Evolutionary conservation across 2,888 invertebrate species (phyloP), one percentile per base, ranked within the genome.

Genomic region (Ormyrus rosae): DNA sequence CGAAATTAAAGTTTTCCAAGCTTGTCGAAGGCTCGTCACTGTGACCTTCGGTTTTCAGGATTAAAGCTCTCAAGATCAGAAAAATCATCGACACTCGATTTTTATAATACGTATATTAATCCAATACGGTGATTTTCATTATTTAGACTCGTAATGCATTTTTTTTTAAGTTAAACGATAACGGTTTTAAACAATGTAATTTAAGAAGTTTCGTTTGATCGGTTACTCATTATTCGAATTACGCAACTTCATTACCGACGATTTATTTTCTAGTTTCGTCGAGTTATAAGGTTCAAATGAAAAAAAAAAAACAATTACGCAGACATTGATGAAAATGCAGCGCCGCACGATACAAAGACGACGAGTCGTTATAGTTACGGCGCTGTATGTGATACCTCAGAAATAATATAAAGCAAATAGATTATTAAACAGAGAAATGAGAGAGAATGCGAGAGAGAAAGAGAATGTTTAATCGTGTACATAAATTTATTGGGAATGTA

Each of bases 331-430:
- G 50, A 78, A 45, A 72, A 73, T 68, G 34, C 68, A 56, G 61
- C 55, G 56, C 72, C 64, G 51, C 11, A 34, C 55, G 53, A 11
- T 53, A 63, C 50, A 34, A 58, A 10, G 19, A 55, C 64, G 45
- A 56, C n/a, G 50, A 64, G 45, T 53, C 67, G 7, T 53, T 34
- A 34, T 34, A 34, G 34, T 34, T 51, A 60, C 69, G 65, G 65
- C 65, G 56, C 56, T 67, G 45, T 67, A 60, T 75, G 67, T 71
- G 64, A 80, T 72, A 76, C 67, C 61, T 71, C 71, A 80, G 48
- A 80, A 80, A 68, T 63, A 73, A 79, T 73, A 50, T 79, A 67
- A 80, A 76, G 34, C 51, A 53, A 67, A 34, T 34, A 34, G 34
- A 34, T 34, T 34, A 34, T 34, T 34, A 34, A 34, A 34, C 34